Conservation (phyloP, 2,888 invertebrate genomes). For the Petrolisthes manimaculis region DNA sequence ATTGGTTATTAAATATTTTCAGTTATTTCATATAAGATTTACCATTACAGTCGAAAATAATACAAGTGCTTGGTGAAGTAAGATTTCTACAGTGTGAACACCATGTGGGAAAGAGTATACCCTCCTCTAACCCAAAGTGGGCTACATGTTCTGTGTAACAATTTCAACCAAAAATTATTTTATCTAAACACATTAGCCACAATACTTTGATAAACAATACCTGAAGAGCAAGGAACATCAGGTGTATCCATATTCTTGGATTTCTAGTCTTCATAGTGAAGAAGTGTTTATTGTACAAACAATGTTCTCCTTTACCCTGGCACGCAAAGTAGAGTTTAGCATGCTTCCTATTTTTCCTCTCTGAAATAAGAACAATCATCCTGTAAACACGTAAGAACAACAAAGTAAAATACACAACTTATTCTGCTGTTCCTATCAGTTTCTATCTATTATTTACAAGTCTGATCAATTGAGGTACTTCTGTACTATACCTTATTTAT, state of each 20-base stretch:
- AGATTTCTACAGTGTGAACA: no score
- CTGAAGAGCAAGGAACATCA: constrained; percentile 95
- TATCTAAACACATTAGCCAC: not conserved
- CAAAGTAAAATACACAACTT: no score
- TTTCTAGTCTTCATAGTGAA: constrained; percentile 76
- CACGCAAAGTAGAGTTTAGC: constrained; percentile 91
- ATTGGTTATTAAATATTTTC: no score
- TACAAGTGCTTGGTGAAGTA: no score
- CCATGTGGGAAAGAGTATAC: no score
- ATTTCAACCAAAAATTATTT: not conserved
- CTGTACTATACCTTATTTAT: no score
- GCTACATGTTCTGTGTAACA: not conserved
- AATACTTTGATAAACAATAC: constrained; percentile 69
- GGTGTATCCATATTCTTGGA: constrained; percentile 92
- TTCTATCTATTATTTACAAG: no score
- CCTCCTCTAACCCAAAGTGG: no score
- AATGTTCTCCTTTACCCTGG: constrained; percentile 83
- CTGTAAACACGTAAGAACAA: not conserved
- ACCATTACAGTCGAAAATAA: no score
- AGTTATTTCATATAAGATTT: no score
- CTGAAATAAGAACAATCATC: constrained; percentile 70
- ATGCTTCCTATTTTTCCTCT: constrained; percentile 85
- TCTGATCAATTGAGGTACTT: no score
- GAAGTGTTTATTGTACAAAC: constrained; percentile 78
- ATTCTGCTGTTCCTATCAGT: no score